Base-by-base conservation (phyloP, 2,113 vertebrate species). In the Antigone vipio region DNA sequence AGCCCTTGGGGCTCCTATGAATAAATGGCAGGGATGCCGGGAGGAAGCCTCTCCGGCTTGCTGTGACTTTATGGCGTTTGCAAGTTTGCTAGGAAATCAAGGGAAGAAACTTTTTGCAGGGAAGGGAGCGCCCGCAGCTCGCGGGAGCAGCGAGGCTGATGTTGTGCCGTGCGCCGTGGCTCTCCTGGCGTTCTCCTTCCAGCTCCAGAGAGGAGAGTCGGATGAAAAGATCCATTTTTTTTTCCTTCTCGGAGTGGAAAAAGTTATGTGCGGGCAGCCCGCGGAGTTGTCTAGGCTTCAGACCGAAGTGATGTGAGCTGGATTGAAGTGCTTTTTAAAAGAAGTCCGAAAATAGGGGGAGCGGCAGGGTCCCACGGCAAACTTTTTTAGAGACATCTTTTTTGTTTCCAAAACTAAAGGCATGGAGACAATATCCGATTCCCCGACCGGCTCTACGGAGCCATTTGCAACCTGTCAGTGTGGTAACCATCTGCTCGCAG, bases 401-500 rank as follows among this genome's bases (percentile, higher is more conserved):
- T 38, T 95, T 88, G 73, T 77, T 92, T 84, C 64, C 52, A 22
- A 30, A 62, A 71, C 83, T 63, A 44, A 81, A 95, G 88, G 88
- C 88, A 60, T 8, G 49, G 88, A 84, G 79, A 87, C 81, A 84
- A 67, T 80, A 55, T 81, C 87, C 42, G 73, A 72, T 89, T 89
- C 80, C 86, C 50, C 0, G 0, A 19, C 22, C 0, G 3, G 88
- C 76, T 91, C 81, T n/a, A 23, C 1, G 0, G 91, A 67, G 92
- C 91, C 89, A 72, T 97, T 96, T 93, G 88, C 91, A 96, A 85
- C 96, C 96, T 96, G 95, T 91, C 92, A 95, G 95, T 92, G 88
- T 64, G 76, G 96, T 40, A 91, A 84, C 95, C 96, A 89, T 93
- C 97, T 96, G 92, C 96, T 96, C 3, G 0, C 83, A 81, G 92